Conservation (phyloP, 2,797 vertebrate species). For the Hafferia zeledoni region DNA sequence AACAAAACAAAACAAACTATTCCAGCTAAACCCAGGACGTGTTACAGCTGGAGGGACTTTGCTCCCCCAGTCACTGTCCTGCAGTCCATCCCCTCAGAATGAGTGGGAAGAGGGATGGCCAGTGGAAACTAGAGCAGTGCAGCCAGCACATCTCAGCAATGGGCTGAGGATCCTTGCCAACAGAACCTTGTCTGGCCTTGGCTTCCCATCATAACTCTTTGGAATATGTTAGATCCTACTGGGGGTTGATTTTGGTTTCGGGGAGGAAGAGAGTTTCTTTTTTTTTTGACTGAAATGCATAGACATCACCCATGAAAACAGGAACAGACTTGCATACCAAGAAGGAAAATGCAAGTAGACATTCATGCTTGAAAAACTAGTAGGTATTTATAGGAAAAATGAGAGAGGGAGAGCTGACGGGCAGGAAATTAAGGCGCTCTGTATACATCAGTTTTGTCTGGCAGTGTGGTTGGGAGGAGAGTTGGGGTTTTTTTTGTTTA, state of each 20-base stretch:
- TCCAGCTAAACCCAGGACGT: not conserved
- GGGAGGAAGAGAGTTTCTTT: not conserved
- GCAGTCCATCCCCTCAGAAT: not conserved
- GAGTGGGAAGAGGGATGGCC: not conserved
- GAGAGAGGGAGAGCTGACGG: not conserved
- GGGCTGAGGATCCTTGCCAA: not conserved
- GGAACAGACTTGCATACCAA: conserved; percentile 4
- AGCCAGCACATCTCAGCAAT: not conserved
- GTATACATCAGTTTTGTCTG: not conserved
- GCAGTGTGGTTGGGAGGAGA: not conserved
- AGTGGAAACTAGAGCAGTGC: not conserved
- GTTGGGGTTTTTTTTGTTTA: not conserved
- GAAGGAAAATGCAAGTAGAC: not conserved
- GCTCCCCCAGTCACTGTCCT: not conserved
- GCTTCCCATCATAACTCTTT: not conserved
- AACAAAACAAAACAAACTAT: not conserved
- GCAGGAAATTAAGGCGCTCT: not conserved
- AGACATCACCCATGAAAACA: not conserved
- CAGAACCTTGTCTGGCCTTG: not conserved
- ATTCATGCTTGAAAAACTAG: conserved; percentile 7
- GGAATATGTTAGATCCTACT: not conserved
- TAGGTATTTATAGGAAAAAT: not conserved
- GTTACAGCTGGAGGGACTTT: not conserved
- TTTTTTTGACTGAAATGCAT: not conserved
- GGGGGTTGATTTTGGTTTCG: not conserved